These are phyloP conservation scores for Porites australiensis DNA, from an alignment of 64 coral and sea anemone species.

Conservation along the genomic window DNA sequence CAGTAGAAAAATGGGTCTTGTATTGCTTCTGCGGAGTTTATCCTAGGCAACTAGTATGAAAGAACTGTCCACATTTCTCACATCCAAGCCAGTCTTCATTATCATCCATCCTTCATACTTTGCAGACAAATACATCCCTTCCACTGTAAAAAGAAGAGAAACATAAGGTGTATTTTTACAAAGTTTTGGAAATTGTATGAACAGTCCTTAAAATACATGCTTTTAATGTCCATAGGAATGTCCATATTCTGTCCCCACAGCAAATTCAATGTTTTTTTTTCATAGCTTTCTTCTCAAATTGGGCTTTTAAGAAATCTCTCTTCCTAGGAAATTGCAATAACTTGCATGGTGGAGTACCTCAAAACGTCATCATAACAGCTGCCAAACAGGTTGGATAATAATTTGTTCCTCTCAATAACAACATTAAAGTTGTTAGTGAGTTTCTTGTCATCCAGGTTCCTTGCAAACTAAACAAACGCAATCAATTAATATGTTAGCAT, in stretches of 20 bases:
- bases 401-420: neutral
- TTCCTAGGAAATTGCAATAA: neutral
- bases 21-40: neutral
- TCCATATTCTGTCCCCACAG: neutral
- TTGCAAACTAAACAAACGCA: conserved; percentile 53
- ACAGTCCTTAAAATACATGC: neutral
- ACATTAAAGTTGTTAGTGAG: conserved; percentile 11
- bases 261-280: neutral
- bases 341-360: neutral
- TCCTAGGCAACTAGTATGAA: conserved; percentile 56
- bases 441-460: conserved; percentile 18
- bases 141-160: conserved; percentile 3
- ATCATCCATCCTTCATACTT: conserved; percentile 57
- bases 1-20: no score
- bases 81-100: conserved; percentile 67
- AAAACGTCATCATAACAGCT: conserved; percentile 61
- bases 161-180: neutral
- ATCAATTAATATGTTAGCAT: neutral
- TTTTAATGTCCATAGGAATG: neutral
- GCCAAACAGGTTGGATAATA: conserved; percentile 48
- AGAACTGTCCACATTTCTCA: conserved; percentile 58
- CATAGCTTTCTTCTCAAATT: neutral
- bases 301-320: neutral
- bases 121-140: conserved; percentile 23
- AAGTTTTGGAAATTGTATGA: neutral